A percentile compares a stretch with the other conserved stretches of the same genome.
These are phyloP conservation scores for Excalfactoria chinensis DNA, from an alignment of 2,113 vertebrate genomes.

Conservation along the genomic window DNA sequence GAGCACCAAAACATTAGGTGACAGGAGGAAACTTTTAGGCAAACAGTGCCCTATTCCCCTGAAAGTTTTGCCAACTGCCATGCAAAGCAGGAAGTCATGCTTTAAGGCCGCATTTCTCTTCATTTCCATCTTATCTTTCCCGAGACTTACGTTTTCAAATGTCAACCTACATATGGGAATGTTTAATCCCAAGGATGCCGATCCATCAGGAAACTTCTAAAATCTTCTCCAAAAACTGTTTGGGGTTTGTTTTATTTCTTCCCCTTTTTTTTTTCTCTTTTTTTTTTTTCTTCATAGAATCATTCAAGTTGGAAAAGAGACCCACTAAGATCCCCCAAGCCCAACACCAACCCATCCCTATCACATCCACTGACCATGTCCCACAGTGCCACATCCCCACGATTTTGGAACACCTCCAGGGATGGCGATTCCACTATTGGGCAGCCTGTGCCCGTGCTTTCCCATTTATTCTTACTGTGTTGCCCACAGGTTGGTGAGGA, in stretches of 20 bases:
- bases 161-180: conserved; percentile 74
- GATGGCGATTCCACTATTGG: not conserved
- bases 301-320: too few relatives aligned
- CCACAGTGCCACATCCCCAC: not conserved
- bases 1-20: not conserved
- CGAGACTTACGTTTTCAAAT: conserved; percentile 77
- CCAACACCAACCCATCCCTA: not conserved
- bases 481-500: not conserved
- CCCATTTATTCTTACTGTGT: not conserved
- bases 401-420: not conserved
- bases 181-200: conserved; percentile 75
- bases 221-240: conserved; percentile 40
- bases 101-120: conserved; percentile 80
- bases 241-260: too few relatives aligned
- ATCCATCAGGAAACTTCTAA: conserved; percentile 64
- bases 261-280: not conserved
- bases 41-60: conserved; percentile 6
- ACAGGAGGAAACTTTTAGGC: conserved; percentile 43
- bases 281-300: not conserved
- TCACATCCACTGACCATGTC: not conserved
- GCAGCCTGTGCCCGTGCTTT: not conserved
- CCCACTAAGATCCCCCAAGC: not conserved
- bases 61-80: conserved; percentile 72
- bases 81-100: conserved; percentile 73
- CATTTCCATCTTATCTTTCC: conserved; percentile 79